phyloP scores from a whole-genome alignment of 2,888 invertebrate species.

The Cantharis rustica region DNA sequence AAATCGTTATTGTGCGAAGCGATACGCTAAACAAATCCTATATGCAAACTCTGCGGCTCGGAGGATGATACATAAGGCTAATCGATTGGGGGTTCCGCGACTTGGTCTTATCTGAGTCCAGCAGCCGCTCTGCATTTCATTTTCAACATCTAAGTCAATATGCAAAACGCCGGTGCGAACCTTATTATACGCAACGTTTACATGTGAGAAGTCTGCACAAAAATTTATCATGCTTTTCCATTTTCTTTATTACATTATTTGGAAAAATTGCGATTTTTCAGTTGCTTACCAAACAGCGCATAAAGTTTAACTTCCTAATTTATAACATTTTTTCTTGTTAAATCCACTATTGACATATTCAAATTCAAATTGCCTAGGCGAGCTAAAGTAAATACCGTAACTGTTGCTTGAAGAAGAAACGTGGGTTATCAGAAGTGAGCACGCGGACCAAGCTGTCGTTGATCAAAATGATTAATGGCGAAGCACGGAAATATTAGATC shows the following conservation, averaged over 20 bases:
- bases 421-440: conserved; percentile 47
- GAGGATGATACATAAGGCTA: conserved; percentile 41
- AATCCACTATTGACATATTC: conserved; percentile 38
- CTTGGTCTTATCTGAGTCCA: conserved; percentile 51
- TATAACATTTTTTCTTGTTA: conserved; percentile 11
- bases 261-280: not conserved
- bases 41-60: conserved; percentile 38
- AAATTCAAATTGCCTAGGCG: conserved; percentile 33
- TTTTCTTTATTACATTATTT: not conserved
- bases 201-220: conserved; percentile 20
- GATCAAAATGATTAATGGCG: conserved; percentile 52
- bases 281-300: not conserved
- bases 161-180: conserved; percentile 40
- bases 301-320: not conserved
- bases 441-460: conserved; percentile 48
- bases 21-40: conserved; percentile 38
- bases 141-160: conserved; percentile 45
- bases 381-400: conserved; percentile 33
- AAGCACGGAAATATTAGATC: conserved; percentile 49
- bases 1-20: conserved; percentile 33
- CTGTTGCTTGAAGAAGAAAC: conserved; percentile 32
- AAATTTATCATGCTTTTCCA: not conserved
- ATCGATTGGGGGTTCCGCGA: conserved; percentile 45
- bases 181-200: conserved; percentile 35
- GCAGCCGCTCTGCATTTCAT: conserved; percentile 46